These are phyloP conservation scores for Drosophila orena DNA, from an alignment of 1,140 invertebrate genomes.

Conservation along the genomic window DNA sequence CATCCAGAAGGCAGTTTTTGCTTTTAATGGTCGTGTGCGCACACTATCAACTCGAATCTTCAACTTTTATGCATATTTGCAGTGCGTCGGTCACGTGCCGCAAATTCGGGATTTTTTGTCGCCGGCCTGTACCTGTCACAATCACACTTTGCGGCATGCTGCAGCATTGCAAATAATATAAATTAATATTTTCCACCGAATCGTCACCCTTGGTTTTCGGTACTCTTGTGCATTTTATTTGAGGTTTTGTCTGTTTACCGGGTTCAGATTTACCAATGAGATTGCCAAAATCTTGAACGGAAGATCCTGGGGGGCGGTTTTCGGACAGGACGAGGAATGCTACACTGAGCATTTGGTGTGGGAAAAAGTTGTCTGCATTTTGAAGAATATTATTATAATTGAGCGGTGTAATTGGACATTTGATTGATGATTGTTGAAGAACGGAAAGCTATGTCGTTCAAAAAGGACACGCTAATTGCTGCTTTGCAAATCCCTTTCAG, in stretches of 20 bases:
- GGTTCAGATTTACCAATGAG: slow-evolving; percentile 60
- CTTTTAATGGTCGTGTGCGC: slow-evolving; percentile 62
- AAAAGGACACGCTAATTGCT: neutral
- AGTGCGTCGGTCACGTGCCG: slow-evolving; percentile 66
- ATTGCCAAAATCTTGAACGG: slow-evolving; percentile 55
- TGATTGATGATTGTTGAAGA: slow-evolving; percentile 27
- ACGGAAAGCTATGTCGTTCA: slow-evolving; percentile 3
- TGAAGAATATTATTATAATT: slow-evolving; percentile 17
- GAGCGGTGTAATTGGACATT: slow-evolving; percentile 23
- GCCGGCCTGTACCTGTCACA: slow-evolving; percentile 71
- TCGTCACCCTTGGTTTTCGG: slow-evolving; percentile 23
- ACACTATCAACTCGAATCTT: slow-evolving; percentile 75
- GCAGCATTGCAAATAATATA: slow-evolving; percentile 80
- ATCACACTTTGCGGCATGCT: slow-evolving; percentile 82
- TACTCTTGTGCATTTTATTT: slow-evolving; percentile 51
- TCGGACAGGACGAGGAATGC: slow-evolving; percentile 9
- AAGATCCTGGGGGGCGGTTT: slow-evolving; percentile 39
- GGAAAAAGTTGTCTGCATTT: slow-evolving; percentile 8
- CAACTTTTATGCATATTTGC: slow-evolving; percentile 81
- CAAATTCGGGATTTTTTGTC: slow-evolving; percentile 41
- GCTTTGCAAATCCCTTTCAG: no score
- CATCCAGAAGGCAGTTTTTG: slow-evolving; percentile 22
- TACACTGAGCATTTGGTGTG: slow-evolving; percentile 48
- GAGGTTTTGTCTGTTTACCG: slow-evolving; percentile 75
- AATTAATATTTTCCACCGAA: slow-evolving; percentile 68